Evolutionary conservation across 2,797 vertebrate genomes (phyloP).

Genomic region (Carcharodon carcharias): DNA sequence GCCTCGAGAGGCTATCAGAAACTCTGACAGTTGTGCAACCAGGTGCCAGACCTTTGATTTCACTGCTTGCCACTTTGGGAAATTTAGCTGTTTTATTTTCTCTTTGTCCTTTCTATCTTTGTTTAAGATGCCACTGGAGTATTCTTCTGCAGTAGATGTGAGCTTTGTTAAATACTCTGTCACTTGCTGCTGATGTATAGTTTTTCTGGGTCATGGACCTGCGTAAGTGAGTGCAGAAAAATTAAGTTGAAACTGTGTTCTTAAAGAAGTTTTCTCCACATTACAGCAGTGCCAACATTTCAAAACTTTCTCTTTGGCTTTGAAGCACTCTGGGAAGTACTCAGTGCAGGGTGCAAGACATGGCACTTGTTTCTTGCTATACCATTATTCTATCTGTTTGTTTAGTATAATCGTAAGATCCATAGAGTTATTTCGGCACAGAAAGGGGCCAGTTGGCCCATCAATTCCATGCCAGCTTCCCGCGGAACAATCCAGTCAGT

Average conservation of each 20-base stretch:
- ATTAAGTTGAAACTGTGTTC: neutral
- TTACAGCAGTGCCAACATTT: neutral
- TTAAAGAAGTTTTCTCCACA: neutral
- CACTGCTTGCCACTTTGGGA: neutral
- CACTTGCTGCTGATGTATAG: neutral
- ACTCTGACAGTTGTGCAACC: neutral
- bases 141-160: neutral
- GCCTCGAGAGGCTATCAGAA: neutral
- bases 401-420: too few relatives aligned
- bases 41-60: neutral
- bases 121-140: neutral
- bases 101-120: neutral
- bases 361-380: too few relatives aligned
- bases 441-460: too few relatives aligned
- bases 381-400: too few relatives aligned
- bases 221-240: neutral
- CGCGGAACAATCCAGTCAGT: too few relatives aligned
- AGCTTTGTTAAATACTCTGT: neutral
- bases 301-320: neutral
- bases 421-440: too few relatives aligned
- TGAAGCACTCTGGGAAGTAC: neutral
- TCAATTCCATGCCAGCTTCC: too few relatives aligned
- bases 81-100: neutral
- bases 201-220: neutral
- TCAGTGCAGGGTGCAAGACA: too few relatives aligned